Conservation (phyloP, 2,797 vertebrate species). For the Phataginus tetradactyla region DNA sequence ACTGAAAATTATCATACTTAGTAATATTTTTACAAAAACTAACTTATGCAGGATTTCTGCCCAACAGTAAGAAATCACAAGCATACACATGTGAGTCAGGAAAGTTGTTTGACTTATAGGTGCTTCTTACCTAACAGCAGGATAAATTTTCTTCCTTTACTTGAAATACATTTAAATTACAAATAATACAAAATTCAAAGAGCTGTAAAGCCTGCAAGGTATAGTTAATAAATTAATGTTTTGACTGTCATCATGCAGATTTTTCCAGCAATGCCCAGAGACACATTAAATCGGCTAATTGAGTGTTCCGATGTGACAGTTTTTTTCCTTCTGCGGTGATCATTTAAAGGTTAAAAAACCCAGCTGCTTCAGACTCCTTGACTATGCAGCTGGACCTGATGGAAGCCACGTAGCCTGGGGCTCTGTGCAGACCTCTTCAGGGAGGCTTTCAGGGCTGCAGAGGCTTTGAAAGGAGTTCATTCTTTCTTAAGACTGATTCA, state of each 20-base stretch:
- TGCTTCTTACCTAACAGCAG: background rate
- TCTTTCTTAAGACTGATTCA: background rate
- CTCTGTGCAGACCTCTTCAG: background rate
- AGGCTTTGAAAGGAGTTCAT: background rate
- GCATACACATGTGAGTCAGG: background rate
- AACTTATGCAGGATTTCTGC: background rate
- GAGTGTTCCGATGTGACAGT: conserved; percentile 31
- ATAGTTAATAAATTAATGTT: conserved; percentile 56
- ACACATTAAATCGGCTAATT: conserved; percentile 61
- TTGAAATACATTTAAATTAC: conserved; percentile 63
- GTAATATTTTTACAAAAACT: background rate
- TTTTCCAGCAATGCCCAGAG: conserved; percentile 49
- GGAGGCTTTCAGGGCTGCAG: background rate
- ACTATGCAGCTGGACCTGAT: background rate
- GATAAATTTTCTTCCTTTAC: background rate
- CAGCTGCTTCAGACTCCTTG: background rate
- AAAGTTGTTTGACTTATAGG: background rate
- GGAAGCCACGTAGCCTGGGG: background rate
- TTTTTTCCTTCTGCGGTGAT: conserved; percentile 5
- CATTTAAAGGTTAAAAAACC: conserved; percentile 62
- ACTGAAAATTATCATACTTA: background rate
- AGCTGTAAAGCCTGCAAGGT: conserved; percentile 43
- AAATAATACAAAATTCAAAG: conserved; percentile 40
- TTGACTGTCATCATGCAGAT: conserved; percentile 35
- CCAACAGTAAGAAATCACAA: background rate